Base-by-base conservation (phyloP, 2,113 vertebrate species). In the Cricetomys ansorgei region DNA sequence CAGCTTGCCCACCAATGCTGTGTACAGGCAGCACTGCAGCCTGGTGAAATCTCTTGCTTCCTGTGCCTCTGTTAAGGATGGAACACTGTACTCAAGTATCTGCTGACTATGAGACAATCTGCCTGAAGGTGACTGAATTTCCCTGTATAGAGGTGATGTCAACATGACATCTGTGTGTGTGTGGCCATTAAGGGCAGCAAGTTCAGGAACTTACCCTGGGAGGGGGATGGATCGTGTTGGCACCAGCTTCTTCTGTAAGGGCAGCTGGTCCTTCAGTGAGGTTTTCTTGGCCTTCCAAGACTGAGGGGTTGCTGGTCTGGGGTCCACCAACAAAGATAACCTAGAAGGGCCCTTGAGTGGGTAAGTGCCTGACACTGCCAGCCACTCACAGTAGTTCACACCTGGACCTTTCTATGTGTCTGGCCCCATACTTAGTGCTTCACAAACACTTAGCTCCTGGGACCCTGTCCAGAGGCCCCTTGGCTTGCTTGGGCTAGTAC, bases 191-290 rank as follows among this genome's bases (percentile, higher is more conserved):
- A 84, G 37, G 40, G 40, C 7, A 69, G 59, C 40, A 43, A 23
- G 8, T 59, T 6, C 7, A 3, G 48, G 53, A 1, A 92, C 97
- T 96, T 75, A 98, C 97, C 97, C 95, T 83, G 62, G 89, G 17
- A 76, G 16, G 0, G 97, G 97, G 55, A 98, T 97, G 94, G 97
- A 98, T 69, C 92, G 72, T 0, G 88, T 96, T 1, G 97, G 97
- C 34, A 97, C 88, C 79, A 98, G 15, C 1, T 0, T 84, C 96
- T 86, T 97, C 62, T 97, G 97, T 50, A 94, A 53, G 37, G 84
- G 90, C 77, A 96, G 96, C 16, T 84, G 81, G 7, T 88, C 59
- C 57, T 43, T 80, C 9, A 13, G 55, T 0, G n/a, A 40, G 40
- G 3, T 65, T 11, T 3, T 43, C 31, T 0, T 65, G 7, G 29